Evolutionary conservation across 2,888 invertebrate genomes (phyloP), one percentile per base, ranked within the genome.

Genomic region (Cantharis nigra): DNA sequence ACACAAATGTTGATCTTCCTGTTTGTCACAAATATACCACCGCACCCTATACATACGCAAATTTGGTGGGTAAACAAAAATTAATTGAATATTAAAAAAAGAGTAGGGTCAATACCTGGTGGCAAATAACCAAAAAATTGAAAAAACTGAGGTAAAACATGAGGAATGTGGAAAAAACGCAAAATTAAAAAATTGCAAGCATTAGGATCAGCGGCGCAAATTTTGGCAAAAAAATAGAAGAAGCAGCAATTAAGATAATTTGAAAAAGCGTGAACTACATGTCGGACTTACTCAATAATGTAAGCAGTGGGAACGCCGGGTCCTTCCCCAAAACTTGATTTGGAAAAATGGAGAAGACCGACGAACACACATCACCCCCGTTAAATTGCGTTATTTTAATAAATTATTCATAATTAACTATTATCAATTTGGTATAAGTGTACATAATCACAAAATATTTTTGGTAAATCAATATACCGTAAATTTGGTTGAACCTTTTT

Each of bases 381-480:
- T 26, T 9, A 64, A 71, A 49, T 49, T 49, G 49, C 49, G 49
- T 67, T 67, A 67, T 67, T 67, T 67, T 23, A 20, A 16, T 20
- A 20, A 67, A 67, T 26, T 67, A 67, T 23, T 67, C 65, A 67
- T 67, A 67, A 67, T 67, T 67, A 49, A 49, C 49, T 49, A 49
- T 67, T 20, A 67, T 26, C 20, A 23, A 67, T 67, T 67, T 67
- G 20, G 26, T 67, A 67, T 67, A 67, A 67, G 26, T 67, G 65
- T 67, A 67, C 71, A 71, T 75, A 74, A 74, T 71, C 63, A 33
- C 49, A 69, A 70, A 49, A 23, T 78, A 75, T 78, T 78, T 71
- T 72, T 71, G 72, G 70, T 75, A 78, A 78, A 78, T 78, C 78
- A 70, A 78, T 78, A 78, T 65, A 70, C 72, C 64, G 70, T 72